Evolutionary conservation across 2,888 invertebrate species (phyloP), one percentile per base, ranked within the genome.

Genomic region (Smittia aterrima): DNA sequence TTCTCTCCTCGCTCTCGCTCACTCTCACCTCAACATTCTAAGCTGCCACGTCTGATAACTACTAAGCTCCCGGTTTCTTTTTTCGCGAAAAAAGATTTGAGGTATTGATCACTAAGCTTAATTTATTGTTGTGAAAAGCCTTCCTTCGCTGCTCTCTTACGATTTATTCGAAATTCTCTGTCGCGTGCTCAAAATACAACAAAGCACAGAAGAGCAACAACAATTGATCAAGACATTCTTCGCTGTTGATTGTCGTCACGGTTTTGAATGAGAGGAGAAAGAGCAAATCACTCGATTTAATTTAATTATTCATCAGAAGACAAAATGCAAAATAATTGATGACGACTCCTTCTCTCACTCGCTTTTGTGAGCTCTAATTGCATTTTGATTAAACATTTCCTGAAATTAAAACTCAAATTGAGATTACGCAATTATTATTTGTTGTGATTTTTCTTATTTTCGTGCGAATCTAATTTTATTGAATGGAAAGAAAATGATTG

Each of bases 21-120:
- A n/a, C n/a, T n/a, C n/a, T n/a, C 2, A 58, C 58, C 1, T 58
- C 2, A 58, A 58, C 18, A 6, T 58, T 58, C 58, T 58, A 18
- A 58, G 58, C 58, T 22, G 16, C 47, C 11, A 6, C 32, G 32
- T 47, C 22, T 64, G 27, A 64, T 64, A 64, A 58, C 24, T n/a
- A 9, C 27, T 27, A 13, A 58, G 24, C 24, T 68, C 41, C 11
- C 32, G 47, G 20, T n/a, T 68, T 40, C n/a, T 40, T 68, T n/a
- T 24, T 54, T 47, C 54, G 25, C 25, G 2, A 9, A 22, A 11
- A 27, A n/a, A 68, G 41, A 20, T 68, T 47, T 64, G 4, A 64
- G 20, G 40, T 66, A 62, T 72, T 72, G 62, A 72, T 38, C 72
- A 62, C 38, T 72, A 72, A 72, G 72, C 62, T 18, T 38, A 62